Percentiles rank a stretch among this genome's conserved stretches.
Evolutionary conservation across 1,140 invertebrate species (phyloP).

Genomic region (Procambarus clarkii): DNA sequence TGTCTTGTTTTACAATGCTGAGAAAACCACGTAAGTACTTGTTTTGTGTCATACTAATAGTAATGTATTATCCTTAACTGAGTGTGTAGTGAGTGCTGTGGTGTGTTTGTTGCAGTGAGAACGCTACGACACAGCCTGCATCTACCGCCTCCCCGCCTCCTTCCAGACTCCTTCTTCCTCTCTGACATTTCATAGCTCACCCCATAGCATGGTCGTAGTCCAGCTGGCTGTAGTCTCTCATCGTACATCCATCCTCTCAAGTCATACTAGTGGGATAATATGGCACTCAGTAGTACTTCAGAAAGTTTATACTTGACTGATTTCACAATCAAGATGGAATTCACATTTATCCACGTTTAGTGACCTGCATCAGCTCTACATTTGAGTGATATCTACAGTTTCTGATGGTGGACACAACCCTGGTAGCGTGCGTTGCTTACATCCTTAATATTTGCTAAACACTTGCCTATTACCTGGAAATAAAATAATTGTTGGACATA

Average conservation of each 20-base stretch:
- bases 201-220: slow-evolving; percentile 50
- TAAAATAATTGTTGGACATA: no score
- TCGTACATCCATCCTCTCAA: slow-evolving; percentile 13
- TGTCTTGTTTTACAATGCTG: background rate
- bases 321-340: background rate
- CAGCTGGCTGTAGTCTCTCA: slow-evolving; percentile 26
- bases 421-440: background rate
- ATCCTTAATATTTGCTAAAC: background rate
- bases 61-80: slow-evolving; percentile 8
- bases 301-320: background rate
- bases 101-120: slow-evolving; percentile 66
- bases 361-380: background rate
- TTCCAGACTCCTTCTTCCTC: slow-evolving; percentile 59
- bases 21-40: slow-evolving; percentile 4
- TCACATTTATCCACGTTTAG: background rate
- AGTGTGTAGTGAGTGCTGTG: slow-evolving; percentile 44
- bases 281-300: background rate
- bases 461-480: background rate
- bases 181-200: slow-evolving; percentile 61
- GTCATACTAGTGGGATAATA: background rate
- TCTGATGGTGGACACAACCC: background rate
- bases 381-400: background rate
- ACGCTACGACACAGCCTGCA: slow-evolving; percentile 65
- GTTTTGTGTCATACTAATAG: background rate
- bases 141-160: slow-evolving; percentile 59